phyloP scores from a whole-genome alignment of 2,113 vertebrate species.

The Casuarius casuarius region DNA sequence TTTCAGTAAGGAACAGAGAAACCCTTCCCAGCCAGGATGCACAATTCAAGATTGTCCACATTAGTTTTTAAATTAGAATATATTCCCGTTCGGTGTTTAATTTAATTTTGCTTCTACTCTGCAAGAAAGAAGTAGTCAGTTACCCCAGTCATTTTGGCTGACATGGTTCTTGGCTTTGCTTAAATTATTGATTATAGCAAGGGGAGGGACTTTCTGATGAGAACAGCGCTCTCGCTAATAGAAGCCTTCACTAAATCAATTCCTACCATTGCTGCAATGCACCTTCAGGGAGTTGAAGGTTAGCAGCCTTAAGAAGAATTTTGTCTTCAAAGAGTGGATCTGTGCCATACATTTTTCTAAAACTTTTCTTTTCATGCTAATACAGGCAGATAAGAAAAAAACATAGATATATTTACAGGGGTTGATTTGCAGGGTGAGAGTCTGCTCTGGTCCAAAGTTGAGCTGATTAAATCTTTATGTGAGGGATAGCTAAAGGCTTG shows the following conservation, averaged over 20 bases:
- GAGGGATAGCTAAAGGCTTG: constrained; percentile 37
- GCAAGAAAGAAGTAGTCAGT: constrained; percentile 21
- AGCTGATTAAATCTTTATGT: constrained; percentile 36
- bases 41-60: neutral
- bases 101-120: constrained; percentile 57
- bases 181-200: constrained; percentile 77
- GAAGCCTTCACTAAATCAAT: constrained; percentile 79
- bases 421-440: neutral
- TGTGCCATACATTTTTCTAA: constrained; percentile 34
- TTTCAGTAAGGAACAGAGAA: neutral
- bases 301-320: constrained; percentile 51
- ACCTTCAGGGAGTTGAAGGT: constrained; percentile 44
- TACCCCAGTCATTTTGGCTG: constrained; percentile 69
- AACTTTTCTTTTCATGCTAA: constrained; percentile 6
- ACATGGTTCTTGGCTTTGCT: constrained; percentile 72
- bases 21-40: neutral
- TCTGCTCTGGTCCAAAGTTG: constrained; percentile 37
- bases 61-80: constrained; percentile 45
- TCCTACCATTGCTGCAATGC: constrained; percentile 55
- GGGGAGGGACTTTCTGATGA: constrained; percentile 69
- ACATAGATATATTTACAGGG: neutral
- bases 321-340: constrained; percentile 47
- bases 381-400: neutral
- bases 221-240: constrained; percentile 75
- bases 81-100: constrained; percentile 16